Base-by-base conservation (phyloP, 2,888 invertebrate species). In the Megamerina dolium region DNA sequence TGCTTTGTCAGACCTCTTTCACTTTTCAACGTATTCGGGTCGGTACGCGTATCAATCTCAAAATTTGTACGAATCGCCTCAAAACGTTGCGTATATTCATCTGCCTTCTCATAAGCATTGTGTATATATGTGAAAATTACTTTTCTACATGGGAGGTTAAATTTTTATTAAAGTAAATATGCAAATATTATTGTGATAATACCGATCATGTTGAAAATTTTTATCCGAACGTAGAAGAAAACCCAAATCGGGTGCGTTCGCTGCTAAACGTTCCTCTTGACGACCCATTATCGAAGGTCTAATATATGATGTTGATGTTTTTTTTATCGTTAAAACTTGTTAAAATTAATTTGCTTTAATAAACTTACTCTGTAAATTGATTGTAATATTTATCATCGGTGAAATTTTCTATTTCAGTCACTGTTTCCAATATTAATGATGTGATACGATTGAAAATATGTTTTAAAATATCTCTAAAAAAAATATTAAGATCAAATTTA, bases 281-380 rank as follows among this genome's bases (percentile, higher is more conserved):
- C 87, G 85, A 14, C 83, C 85, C 77, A 90, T 88, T 49, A 92
- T 85, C 14, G 84, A 79, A 0, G 91, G 91, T 45, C 85, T 84
- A 23, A 8, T 23, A 6, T 8, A 23, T n/a, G n/a, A n/a, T n/a
- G n/a, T 6, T 30, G 30, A 18, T 17, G 10, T 26, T 10, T 16
- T 33, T 9, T 21, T 23, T 14, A 6, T 23, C 23, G 23, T 6
- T 23, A 8, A 23, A 23, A 23, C 6, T 23, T 23, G 23, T 23
- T 6, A 23, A 23, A 8, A 23, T 23, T 23, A 8, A 23, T 23
- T 13, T 36, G 4, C 9, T 36, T 6, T 16, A 14, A n/a, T n/a
- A 23, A 1, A 50, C 57, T 42, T 56, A 71, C 80, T 83, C 81
- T 3, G 87, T 87, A 57, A 89, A 90, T 39, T 82, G 78, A 56